phyloP scores from a whole-genome alignment of 2,888 invertebrate genomes.

The Drosophila fungiperda region DNA sequence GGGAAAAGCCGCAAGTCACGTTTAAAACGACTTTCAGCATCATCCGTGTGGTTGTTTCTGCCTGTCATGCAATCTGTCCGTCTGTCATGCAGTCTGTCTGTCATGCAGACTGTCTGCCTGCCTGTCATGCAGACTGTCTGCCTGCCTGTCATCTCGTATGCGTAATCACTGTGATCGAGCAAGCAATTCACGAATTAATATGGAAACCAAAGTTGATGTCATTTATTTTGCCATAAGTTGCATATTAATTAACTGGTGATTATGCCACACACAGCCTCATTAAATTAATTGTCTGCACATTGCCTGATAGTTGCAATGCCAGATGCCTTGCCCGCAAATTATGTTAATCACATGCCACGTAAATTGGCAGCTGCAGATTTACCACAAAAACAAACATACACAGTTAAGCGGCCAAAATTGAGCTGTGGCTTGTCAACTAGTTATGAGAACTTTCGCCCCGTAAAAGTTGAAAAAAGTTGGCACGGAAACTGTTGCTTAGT shows the following conservation, averaged over 20 bases:
- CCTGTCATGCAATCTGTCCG: slow-evolving; percentile 2
- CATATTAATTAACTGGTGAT: slow-evolving; percentile 60
- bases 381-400: slow-evolving; percentile 7
- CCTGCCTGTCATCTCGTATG: slow-evolving; percentile 31
- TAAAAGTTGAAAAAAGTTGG: neutral
- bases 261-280: slow-evolving; percentile 39
- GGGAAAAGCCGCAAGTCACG: slow-evolving; percentile 31
- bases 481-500: slow-evolving; percentile 33
- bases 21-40: neutral
- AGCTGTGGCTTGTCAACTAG: slow-evolving; percentile 32
- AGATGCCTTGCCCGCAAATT: slow-evolving; percentile 27
- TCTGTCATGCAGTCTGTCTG: neutral
- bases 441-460: slow-evolving; percentile 8
- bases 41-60: slow-evolving; percentile 4
- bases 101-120: slow-evolving; percentile 4
- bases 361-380: slow-evolving; percentile 42
- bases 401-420: slow-evolving; percentile 14
- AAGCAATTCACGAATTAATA: slow-evolving; percentile 73
- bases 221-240: slow-evolving; percentile 37
- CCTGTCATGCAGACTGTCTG: too few species aligned
- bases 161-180: slow-evolving; percentile 26
- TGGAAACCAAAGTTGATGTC: slow-evolving; percentile 62
- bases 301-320: slow-evolving; percentile 14
- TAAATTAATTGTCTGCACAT: slow-evolving; percentile 58
- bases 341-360: slow-evolving; percentile 42